Evolutionary conservation across 1,140 invertebrate genomes (phyloP), one percentile per base, ranked within the genome.

Genomic region (Delia radicum): DNA sequence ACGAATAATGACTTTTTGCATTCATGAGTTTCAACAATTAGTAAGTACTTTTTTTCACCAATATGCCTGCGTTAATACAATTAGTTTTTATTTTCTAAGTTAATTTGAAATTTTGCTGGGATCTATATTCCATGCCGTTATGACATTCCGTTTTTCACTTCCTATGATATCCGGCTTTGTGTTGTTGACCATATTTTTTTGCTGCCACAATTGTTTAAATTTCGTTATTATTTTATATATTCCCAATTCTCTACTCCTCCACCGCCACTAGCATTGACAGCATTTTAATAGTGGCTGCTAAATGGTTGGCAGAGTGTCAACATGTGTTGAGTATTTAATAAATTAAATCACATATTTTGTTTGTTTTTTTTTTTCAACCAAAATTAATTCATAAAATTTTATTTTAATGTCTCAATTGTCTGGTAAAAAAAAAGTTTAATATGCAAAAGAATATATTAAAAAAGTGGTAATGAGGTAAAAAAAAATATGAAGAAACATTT

Each of bases 271-370:
- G 2, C 24, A 6, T 67, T 67, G 63, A 29, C 31, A 29, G 15
- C 12, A 0, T 62, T 67, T 29, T 67, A 29, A 18, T 29, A n/a
- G 26, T 67, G 63, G 63, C 63, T n/a, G 27, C n/a, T 67, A 29
- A 67, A 67, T 67, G 63, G 26, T 29, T 67, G 63, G 63, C 26
- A 67, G n/a, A 67, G 63, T 67, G 63, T 67, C 63, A 67, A 67
- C 63, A 67, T 67, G 28, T 67, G 63, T 67, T 67, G 63, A 67
- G 63, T 67, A n/a, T 67, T 67, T 67, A 67, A 67, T 67, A 67
- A 67, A 67, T 67, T 67, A 29, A 67, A 29, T 67, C 63, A 67
- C 27, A 29, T 67, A 29, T 62, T 26, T 62, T 26, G 24, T 26
- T 62, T 24, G 61, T 42, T 42, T 42, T 42, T 42, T 13, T 12